These are phyloP conservation scores for Pectinophora gossypiella DNA, from an alignment of 1,140 invertebrate genomes.

Conservation along the genomic window DNA sequence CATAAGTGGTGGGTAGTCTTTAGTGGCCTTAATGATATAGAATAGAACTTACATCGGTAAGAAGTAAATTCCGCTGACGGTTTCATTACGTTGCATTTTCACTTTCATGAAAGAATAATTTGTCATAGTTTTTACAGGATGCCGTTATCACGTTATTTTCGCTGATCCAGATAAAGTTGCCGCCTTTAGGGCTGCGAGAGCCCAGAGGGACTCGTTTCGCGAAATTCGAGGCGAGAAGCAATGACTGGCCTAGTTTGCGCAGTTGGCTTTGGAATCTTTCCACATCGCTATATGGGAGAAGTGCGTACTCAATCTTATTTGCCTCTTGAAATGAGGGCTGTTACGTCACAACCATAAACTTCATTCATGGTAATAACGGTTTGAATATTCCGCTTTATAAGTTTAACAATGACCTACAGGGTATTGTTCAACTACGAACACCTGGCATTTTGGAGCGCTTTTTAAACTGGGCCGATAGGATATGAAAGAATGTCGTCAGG, in stretches of 20 bases:
- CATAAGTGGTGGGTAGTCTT: no score
- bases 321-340: neutral
- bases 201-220: constrained; percentile 44
- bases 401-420: constrained; percentile 1
- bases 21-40: no score
- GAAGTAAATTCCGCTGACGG: no score
- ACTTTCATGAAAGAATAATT: no score
- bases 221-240: constrained; percentile 30
- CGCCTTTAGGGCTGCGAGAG: constrained; percentile 18
- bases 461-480: constrained; percentile 1
- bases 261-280: neutral
- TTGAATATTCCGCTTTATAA: neutral
- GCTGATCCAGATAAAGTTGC: constrained; percentile 10
- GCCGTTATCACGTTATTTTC: no score
- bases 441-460: neutral
- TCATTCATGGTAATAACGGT: neutral
- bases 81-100: no score
- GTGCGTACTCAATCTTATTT: neutral
- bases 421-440: constrained; percentile 1
- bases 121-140: no score
- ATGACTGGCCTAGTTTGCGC: constrained; percentile 6
- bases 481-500: neutral
- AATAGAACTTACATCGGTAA: no score
- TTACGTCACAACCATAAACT: neutral
- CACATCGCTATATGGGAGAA: neutral